Conservation (phyloP, 2,888 invertebrate genomes). For the Drosophila basisetae region DNA sequence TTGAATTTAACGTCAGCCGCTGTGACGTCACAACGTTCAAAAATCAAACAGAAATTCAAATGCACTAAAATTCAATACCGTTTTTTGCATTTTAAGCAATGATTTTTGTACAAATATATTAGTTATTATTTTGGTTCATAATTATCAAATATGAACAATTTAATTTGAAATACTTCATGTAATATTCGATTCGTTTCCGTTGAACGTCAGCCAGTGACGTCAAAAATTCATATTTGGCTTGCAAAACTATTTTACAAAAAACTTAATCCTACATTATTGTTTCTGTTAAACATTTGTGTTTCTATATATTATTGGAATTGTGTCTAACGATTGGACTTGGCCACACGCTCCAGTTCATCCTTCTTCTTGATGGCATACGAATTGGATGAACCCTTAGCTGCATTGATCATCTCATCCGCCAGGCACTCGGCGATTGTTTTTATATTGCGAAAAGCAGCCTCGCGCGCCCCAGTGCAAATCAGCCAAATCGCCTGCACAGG, state of each 20-base stretch:
- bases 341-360: slow-evolving; percentile 99
- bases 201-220: not conserved
- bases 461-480: slow-evolving; percentile 98
- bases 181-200: slow-evolving; percentile 1
- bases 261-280: slow-evolving; percentile 5
- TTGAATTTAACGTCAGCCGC: not conserved
- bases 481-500: slow-evolving; percentile 94
- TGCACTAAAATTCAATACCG: not conserved
- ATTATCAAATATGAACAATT: not conserved
- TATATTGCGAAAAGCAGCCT: slow-evolving; percentile 99
- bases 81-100: not conserved
- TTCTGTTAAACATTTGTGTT: slow-evolving; percentile 4
- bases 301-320: not conserved
- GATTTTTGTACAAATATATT: not conserved
- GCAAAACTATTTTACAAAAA: slow-evolving; percentile 11
- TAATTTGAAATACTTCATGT: not conserved
- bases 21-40: not conserved
- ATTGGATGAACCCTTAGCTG: slow-evolving; percentile 99
- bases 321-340: slow-evolving; percentile 99
- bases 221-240: not conserved
- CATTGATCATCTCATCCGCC: slow-evolving; percentile 99
- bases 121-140: not conserved
- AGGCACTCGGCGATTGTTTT: slow-evolving; percentile 99
- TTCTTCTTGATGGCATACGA: slow-evolving; percentile 99
- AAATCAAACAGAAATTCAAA: not conserved